Evolutionary conservation across 2,797 vertebrate species (phyloP), one percentile per base, ranked within the genome.

Genomic region (Oreortyx pictus): DNA sequence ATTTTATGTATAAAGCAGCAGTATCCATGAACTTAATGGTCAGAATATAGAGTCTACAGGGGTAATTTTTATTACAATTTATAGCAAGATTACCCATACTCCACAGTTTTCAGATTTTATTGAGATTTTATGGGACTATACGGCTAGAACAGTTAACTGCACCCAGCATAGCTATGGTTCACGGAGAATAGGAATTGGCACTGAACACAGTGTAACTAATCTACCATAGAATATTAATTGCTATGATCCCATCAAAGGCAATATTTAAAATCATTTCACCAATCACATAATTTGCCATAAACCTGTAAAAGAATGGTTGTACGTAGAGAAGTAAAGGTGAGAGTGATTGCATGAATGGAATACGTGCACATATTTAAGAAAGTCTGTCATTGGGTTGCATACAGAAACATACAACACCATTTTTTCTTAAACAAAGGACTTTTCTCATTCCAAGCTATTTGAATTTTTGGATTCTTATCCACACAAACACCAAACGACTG

Each of bases 31-130:
- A 96, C 6, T 39, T 98, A 98, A 97, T 97, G 97, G 96, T 95
- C 94, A 96, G 96, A 97, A 96, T 96, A 97, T 71, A 96, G 97
- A 96, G 96, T 97, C 97, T 97, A 94, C 89, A 90, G 96, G 94
- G 95, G 90, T 96, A 97, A 97, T 97, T 98, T 97, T 97, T 98
- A 97, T 97, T 96, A 96, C 94, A 97, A 96, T 98, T 98, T 98
- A 98, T 95, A 95, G 97, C 92, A 89, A 96, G 95, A 97, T 98
- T 97, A 97, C 92, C 96, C 94, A 92, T 94, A 97, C 92, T 94
- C 93, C 91, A 97, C 96, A 96, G 96, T 97, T 97, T 97, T 96
- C 89, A 85, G 90, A 94, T 97, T 97, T 98, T 97, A 97, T 96
- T 95, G 96, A 97, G 96, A 94, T 96, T 98, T 97, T 97, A 98